Conservation (phyloP, 2,888 invertebrate genomes). For the Cephonodes hylas region DNA sequence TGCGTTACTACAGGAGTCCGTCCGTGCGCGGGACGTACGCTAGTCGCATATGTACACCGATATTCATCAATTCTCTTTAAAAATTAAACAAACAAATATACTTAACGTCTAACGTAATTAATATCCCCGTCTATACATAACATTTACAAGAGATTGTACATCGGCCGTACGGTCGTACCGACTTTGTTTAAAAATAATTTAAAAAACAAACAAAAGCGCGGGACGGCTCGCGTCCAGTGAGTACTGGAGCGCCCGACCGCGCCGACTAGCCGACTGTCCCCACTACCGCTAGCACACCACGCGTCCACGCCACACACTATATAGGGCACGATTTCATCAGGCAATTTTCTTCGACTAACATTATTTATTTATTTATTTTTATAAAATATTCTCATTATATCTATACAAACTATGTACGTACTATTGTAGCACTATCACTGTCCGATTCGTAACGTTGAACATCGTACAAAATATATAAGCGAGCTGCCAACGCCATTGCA, state of each 20-base stretch:
- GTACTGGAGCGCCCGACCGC: conserved; percentile 36
- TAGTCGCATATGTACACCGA: conserved; percentile 35
- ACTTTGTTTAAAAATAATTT: conserved; percentile 47
- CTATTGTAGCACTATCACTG: conserved; percentile 68
- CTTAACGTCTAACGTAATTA: conserved; percentile 74
- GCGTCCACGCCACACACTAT: conserved; percentile 63
- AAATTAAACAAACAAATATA: conserved; percentile 33
- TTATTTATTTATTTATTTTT: conserved; percentile 13
- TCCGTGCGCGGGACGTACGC: conserved; percentile 38
- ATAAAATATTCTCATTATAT: conserved; percentile 43
- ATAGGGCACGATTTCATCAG: conserved; percentile 72
- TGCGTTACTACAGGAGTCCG: conserved; percentile 58
- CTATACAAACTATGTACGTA: conserved; percentile 55
- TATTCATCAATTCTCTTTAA: conserved; percentile 45
- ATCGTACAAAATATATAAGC: not conserved
- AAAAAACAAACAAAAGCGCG: conserved; percentile 49
- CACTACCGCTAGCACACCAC: conserved; percentile 41
- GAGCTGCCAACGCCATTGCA: conserved; percentile 7
- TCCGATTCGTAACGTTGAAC: conserved; percentile 37
- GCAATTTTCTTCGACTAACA: conserved; percentile 46
- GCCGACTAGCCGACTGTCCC: conserved; percentile 29
- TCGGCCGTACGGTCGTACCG: conserved; percentile 56
- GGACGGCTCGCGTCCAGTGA: conserved; percentile 23
- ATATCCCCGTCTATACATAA: conserved; percentile 78
- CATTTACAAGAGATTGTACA: conserved; percentile 77